These are phyloP conservation scores for Andrena hattorfiana DNA, from an alignment of 2,888 invertebrate species.

Conservation along the genomic window DNA sequence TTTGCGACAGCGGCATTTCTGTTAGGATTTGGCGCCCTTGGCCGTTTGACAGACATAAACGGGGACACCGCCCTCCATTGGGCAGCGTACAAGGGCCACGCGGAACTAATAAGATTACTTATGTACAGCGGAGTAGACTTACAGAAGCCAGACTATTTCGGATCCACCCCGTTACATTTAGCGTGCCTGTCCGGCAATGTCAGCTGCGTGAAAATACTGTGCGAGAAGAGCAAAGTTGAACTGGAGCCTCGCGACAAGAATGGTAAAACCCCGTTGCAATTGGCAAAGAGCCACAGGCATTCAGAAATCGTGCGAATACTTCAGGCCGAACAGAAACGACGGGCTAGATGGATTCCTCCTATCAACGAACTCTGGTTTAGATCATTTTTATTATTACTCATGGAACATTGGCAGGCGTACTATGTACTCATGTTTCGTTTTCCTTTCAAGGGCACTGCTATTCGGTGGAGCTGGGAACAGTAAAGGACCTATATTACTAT, in stretches of 20 bases:
- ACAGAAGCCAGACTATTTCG: slow-evolving; percentile 96
- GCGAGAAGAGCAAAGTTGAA: slow-evolving; percentile 96
- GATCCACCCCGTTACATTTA: slow-evolving; percentile 95
- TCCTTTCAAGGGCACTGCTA: slow-evolving; percentile 88
- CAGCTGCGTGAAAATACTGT: slow-evolving; percentile 93
- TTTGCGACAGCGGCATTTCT: slow-evolving; percentile 96
- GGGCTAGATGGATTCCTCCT: slow-evolving; percentile 95
- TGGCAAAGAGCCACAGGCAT: slow-evolving; percentile 95
- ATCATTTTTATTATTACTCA: neutral
- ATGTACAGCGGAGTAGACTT: slow-evolving; percentile 96
- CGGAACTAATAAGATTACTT: slow-evolving; percentile 93
- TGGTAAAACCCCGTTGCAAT: slow-evolving; percentile 95
- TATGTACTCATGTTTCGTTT: neutral
- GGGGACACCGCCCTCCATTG: slow-evolving; percentile 97
- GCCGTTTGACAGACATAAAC: slow-evolving; percentile 95
- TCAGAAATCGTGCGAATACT: slow-evolving; percentile 93
- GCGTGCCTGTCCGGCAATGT: slow-evolving; percentile 96
- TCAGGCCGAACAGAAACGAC: slow-evolving; percentile 91
- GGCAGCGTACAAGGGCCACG: slow-evolving; percentile 97
- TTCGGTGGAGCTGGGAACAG: slow-evolving; percentile 97
- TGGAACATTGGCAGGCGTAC: neutral
- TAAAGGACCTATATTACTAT: slow-evolving; percentile 94
- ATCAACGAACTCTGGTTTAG: slow-evolving; percentile 92
- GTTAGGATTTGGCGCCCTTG: slow-evolving; percentile 94
- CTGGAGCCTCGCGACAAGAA: slow-evolving; percentile 95